These are phyloP conservation scores for Colletes collaris DNA, from an alignment of 2,888 invertebrate genomes.

Conservation along the genomic window DNA sequence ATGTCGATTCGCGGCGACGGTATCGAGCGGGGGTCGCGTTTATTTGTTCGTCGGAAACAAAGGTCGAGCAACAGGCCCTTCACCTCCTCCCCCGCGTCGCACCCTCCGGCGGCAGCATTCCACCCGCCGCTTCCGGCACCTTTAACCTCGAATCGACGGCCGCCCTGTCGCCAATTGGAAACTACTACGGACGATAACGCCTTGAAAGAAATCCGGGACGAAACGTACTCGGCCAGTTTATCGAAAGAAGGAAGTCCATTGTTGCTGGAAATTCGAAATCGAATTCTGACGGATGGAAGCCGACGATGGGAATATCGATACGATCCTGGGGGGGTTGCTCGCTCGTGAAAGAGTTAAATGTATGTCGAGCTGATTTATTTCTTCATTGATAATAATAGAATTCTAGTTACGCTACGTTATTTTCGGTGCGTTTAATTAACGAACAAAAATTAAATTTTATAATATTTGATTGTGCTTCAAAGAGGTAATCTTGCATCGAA, in stretches of 20 bases:
- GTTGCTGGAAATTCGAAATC: slow-evolving; percentile 20
- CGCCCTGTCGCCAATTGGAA: slow-evolving; percentile 28
- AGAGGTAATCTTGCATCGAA: too few species aligned
- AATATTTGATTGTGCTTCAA: too few species aligned
- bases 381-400: too few species aligned
- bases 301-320: not conserved
- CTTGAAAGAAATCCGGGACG: slow-evolving; percentile 20
- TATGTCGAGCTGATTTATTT: too few species aligned
- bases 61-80: slow-evolving; percentile 71
- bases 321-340: slow-evolving; percentile 15
- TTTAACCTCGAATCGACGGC: slow-evolving; percentile 28
- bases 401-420: too few species aligned
- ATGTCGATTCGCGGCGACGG: slow-evolving; percentile 61
- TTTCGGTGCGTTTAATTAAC: too few species aligned
- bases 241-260: not conserved
- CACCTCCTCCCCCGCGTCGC: slow-evolving; percentile 13
- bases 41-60: slow-evolving; percentile 69
- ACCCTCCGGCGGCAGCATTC: slow-evolving; percentile 34
- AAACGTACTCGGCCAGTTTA: slow-evolving; percentile 12
- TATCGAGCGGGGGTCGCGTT: slow-evolving; percentile 64
- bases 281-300: not conserved
- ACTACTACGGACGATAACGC: slow-evolving; percentile 26
- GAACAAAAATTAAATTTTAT: too few species aligned
- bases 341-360: too few species aligned
- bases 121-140: slow-evolving; percentile 44